These are phyloP conservation scores for Cyclina sinensis DNA, from an alignment of 1,140 invertebrate species.

Conservation along the genomic window DNA sequence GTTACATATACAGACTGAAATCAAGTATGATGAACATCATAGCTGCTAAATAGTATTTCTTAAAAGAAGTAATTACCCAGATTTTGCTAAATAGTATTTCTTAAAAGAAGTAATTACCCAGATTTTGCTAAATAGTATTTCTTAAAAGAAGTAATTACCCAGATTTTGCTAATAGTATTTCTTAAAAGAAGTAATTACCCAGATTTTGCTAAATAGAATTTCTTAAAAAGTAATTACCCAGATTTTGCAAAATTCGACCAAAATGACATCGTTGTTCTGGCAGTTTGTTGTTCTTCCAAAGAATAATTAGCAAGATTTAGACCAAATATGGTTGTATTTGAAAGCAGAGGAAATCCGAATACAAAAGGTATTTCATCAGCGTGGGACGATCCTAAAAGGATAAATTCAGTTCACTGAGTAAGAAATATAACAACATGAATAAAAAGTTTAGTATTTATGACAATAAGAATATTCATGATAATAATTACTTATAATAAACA, in stretches of 20 bases:
- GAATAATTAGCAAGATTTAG: not conserved
- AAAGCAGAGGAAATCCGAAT: not conserved
- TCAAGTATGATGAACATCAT: no score
- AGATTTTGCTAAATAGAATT: not conserved
- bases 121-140: not conserved
- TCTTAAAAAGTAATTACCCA: not conserved
- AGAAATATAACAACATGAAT: no score
- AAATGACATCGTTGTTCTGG: not conserved
- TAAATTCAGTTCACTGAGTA: no score
- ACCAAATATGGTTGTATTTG: not conserved
- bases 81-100: no score
- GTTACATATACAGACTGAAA: no score
- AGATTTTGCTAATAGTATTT: not conserved
- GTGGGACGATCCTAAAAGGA: conserved; percentile 4
- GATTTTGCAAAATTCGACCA: conserved; percentile 20
- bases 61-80: no score
- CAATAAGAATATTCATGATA: no score
- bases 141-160: not conserved
- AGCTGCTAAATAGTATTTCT: no score
- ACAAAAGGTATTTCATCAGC: conserved; percentile 16
- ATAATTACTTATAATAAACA: no score
- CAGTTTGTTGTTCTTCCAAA: not conserved
- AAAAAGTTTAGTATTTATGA: no score
- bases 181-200: not conserved
- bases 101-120: not conserved